Base-by-base conservation (phyloP, 2,888 invertebrate genomes). In the Athetis lepigone region DNA sequence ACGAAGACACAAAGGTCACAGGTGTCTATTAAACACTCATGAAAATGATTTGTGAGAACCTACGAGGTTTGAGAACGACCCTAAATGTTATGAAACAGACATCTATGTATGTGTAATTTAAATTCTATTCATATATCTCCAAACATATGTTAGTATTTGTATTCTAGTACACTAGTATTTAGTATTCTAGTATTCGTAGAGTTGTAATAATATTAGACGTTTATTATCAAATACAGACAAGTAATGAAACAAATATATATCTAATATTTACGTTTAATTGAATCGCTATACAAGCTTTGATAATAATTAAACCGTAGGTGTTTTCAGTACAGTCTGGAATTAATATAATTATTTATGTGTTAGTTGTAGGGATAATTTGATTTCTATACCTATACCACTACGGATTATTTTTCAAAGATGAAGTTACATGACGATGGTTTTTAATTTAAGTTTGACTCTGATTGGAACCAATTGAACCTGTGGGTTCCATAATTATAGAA, bases 31-130 rank as follows among this genome's bases (percentile, higher is more conserved):
- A 49, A 54, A 57, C 61, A 61, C 50, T 36, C 23, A 70, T 70
- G 68, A 75, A 59, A 70, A 69, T 60, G 67, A 71, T 79, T 73
- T 70, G 54, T 64, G 45, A 49, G 61, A 69, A 74, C 36, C 25
- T 7, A 40, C n/a, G 42, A 37, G 46, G 37, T 43, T 37, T 19
- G 25, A 21, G 21, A 47, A 52, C 29, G 21, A 45, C 2, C 19
- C 37, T 29, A 62, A 73, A 63, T 47, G 37, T 27, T 63, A 63
- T 46, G 16, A 42, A 43, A 69, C 57, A 63, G 60, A 52, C 37
- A 9, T 64, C 39, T 27, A 29, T 16, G 13, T 18, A 7, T 16
- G 7, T 18, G 23, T 25, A 29, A 46, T 61, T 69, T 37, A 36
- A 45, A 54, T 69, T 45, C n/a, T 11, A 54, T 23, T 9, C 43